Evolutionary conservation across 2,113 vertebrate genomes (phyloP).

Genomic region (Gambusia affinis): DNA sequence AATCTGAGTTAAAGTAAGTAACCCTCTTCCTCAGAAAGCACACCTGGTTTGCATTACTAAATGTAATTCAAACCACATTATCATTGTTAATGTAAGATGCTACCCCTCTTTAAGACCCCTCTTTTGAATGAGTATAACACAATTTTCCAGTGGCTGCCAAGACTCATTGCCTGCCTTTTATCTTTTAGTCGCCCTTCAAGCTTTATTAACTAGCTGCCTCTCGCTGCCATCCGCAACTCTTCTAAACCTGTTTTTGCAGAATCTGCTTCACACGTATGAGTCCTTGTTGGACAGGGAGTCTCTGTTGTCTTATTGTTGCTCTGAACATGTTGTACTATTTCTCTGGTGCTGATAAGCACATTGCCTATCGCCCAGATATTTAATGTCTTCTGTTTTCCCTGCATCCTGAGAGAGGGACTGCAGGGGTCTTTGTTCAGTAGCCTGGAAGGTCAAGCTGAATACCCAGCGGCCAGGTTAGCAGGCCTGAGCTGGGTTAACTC

Average conservation of each 20-base stretch:
- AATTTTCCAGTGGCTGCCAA: neutral
- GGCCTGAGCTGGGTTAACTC: slow-evolving; percentile 3
- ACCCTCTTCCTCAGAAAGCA: no score
- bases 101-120: neutral
- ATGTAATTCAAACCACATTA: neutral
- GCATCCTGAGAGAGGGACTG: slow-evolving; percentile 19
- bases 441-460: neutral
- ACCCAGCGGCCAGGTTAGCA: slow-evolving; percentile 9
- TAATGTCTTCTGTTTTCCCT: slow-evolving; percentile 14
- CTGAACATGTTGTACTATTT: slow-evolving; percentile 66
- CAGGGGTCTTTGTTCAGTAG: slow-evolving; percentile 41
- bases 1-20: no score
- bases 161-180: slow-evolving; percentile 7
- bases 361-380: slow-evolving; percentile 36
- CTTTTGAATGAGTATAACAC: neutral
- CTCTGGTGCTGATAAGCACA: slow-evolving; percentile 54
- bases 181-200: slow-evolving; percentile 39
- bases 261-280: slow-evolving; percentile 46
- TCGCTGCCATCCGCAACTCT: slow-evolving; percentile 57
- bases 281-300: slow-evolving; percentile 49
- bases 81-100: neutral
- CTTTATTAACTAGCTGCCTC: slow-evolving; percentile 34
- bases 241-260: slow-evolving; percentile 49
- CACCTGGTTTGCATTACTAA: neutral
- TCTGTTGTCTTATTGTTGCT: slow-evolving; percentile 67